Evolutionary conservation across 2,113 vertebrate species (phyloP), one percentile per base, ranked within the genome.

Genomic region (Alethe diademata): DNA sequence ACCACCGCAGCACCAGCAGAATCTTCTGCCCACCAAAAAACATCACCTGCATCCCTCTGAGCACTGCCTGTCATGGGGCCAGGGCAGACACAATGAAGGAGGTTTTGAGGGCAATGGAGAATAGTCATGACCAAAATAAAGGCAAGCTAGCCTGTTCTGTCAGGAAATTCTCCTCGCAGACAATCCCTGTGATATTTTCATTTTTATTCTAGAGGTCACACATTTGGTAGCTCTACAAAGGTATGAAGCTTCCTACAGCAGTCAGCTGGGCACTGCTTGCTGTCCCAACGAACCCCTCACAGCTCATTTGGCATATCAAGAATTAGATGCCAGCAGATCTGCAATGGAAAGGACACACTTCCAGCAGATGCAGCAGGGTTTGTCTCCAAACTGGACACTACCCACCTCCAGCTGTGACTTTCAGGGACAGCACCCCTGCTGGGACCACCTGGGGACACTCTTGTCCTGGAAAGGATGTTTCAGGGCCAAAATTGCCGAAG

Each of bases 1-100:
- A 76, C 5, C 4, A 2, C n/a, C 40, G 38, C 0, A 3, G 15
- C n/a, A 62, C 28, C 38, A 48, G 33, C 0, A 0, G 42, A 48
- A 29, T 6, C 35, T 67, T 67, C 61, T 64, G 29, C 7, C 13
- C 71, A 31, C 53, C 67, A 29, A 9, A 10, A 7, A 73, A n/a
- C 3, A 20, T 13, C 3, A 1, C 11, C 31, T 31, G 31, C 25
- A 38, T 28, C 24, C 13, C 38, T 35, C 23, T 26, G n/a, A 58
- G 33, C 20, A 78, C 5, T 28, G 38, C 12, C 36, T 19, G n/a
- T 40, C 24, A 14, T 6, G 1, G 0, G 9, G 11, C 29, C 57
- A 54, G 9, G 47, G 7, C 16, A 53, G 18, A 8, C 72, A 54
- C 35, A n/a, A 33, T 14, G 25, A 89, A 85, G 11, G 19, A 13